These are phyloP conservation scores for Esox masquinongy DNA, from an alignment of 2,797 vertebrate genomes.

Conservation along the genomic window DNA sequence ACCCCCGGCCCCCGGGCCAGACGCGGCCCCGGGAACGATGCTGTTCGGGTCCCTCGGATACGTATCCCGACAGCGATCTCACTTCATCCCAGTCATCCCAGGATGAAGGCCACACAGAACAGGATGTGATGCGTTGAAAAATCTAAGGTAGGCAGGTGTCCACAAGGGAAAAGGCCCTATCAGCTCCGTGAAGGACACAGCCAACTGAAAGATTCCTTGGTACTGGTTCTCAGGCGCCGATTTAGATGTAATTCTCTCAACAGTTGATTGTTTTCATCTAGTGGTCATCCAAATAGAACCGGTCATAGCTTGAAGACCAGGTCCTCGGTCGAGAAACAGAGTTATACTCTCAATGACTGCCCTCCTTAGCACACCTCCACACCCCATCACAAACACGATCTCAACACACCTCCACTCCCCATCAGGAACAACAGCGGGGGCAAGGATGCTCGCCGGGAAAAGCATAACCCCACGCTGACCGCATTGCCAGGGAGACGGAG, in stretches of 20 bases:
- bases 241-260: background rate
- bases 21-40: background rate
- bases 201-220: background rate
- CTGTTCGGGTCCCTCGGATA: background rate
- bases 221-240: background rate
- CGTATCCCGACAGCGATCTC: background rate
- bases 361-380: slow-evolving; percentile 30
- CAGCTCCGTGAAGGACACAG: background rate
- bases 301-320: background rate
- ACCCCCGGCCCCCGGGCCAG: background rate
- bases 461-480: background rate
- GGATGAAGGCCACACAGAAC: background rate
- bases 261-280: background rate
- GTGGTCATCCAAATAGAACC: background rate
- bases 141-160: background rate
- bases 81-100: background rate
- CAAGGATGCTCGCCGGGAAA: too few relatives aligned
- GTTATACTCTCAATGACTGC: background rate
- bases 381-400: slow-evolving; percentile 16
- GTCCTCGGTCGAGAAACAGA: background rate
- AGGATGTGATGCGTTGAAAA: too few relatives aligned
- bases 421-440: too few relatives aligned
- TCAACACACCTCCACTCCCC: too few relatives aligned
- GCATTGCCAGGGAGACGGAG: background rate
- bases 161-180: background rate